Conservation (phyloP, 2,888 invertebrate species). For the Digitonthophagus gazella region DNA sequence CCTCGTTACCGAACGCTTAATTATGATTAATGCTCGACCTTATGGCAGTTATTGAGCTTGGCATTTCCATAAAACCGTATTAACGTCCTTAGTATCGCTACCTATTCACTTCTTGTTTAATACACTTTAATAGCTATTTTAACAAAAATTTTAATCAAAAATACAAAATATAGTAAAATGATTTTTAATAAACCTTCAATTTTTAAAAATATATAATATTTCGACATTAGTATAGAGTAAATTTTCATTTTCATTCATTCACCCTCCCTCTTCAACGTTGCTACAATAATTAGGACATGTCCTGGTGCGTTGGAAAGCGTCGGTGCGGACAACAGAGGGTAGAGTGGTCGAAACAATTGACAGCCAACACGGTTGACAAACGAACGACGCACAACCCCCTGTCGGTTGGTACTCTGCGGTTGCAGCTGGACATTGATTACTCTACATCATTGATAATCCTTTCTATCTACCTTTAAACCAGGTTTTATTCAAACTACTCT, state of each 20-base stretch:
- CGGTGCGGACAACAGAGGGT: not conserved
- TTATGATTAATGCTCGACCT: conserved; percentile 47
- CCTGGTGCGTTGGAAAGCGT: not conserved
- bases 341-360: not conserved
- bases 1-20: conserved; percentile 48
- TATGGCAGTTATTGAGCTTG: conserved; percentile 58
- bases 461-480: not conserved
- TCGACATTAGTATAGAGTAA: not conserved
- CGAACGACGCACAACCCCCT: not conserved
- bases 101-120: not conserved
- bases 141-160: not conserved
- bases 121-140: not conserved
- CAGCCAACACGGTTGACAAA: not conserved
- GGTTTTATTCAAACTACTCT: too few species aligned
- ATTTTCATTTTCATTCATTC: too few species aligned
- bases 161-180: not conserved
- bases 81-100: conserved; percentile 54
- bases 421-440: not conserved
- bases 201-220: too few species aligned
- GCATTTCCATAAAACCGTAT: conserved; percentile 60
- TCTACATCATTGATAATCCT: not conserved
- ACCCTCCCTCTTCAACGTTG: not conserved
- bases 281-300: not conserved
- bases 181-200: too few species aligned
- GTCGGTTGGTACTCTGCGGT: not conserved